A percentile compares a stretch with the other conserved stretches of the same genome.
phyloP scores from a whole-genome alignment of 2,797 vertebrate species.

The Silurus aristotelis region DNA sequence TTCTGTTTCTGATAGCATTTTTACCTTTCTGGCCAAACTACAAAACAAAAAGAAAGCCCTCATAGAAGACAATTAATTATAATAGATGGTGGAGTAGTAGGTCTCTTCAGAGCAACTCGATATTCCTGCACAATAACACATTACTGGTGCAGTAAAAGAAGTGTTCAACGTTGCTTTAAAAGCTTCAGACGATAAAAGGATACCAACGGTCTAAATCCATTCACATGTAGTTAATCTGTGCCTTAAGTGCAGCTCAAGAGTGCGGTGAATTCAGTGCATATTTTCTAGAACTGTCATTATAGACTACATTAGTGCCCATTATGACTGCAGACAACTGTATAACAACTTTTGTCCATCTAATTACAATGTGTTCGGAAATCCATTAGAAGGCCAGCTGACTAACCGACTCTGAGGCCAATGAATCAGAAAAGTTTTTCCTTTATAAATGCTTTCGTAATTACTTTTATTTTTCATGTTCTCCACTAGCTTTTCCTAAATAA shows the following conservation, averaged over 20 bases:
- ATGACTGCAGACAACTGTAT: constrained; percentile 37
- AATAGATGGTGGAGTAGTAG: neutral
- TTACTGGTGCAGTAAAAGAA: constrained; percentile 10
- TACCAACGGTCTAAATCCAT: constrained; percentile 1
- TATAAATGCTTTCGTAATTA: neutral
- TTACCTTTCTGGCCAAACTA: neutral
- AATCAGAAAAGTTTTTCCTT: constrained; percentile 22
- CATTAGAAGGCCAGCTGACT: constrained; percentile 17
- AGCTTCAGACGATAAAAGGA: constrained; percentile 5
- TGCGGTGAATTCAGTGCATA: constrained; percentile 42
- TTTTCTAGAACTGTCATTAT: constrained; percentile 47
- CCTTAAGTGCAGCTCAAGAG: constrained; percentile 26
- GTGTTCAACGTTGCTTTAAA: neutral
- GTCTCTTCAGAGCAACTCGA: neutral
- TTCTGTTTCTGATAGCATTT: neutral
- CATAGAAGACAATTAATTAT: neutral
- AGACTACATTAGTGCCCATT: constrained; percentile 52
- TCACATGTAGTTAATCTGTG: constrained; percentile 26
- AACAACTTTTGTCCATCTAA: constrained; percentile 49
- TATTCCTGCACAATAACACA: neutral
- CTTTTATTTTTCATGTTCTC: neutral
- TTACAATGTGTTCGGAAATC: constrained; percentile 32
- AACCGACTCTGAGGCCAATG: constrained; percentile 5
- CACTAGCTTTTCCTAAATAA: neutral
- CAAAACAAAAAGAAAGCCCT: neutral